Conservation (phyloP, 2,113 vertebrate genomes). For the Myiopsitta monachus region DNA sequence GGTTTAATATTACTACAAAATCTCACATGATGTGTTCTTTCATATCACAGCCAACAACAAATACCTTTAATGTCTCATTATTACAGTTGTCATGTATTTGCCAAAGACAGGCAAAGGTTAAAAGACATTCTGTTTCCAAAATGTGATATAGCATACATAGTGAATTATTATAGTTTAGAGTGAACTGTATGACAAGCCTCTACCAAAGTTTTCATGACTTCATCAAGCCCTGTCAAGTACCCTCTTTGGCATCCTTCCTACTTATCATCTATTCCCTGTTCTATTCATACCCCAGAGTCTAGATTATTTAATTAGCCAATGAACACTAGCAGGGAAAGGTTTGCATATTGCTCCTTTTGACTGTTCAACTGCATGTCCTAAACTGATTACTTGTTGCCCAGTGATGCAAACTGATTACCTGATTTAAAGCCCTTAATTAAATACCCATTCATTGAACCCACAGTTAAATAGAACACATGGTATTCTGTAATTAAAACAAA, state of each 20-base stretch:
- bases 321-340: background rate
- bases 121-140: background rate
- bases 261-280: background rate
- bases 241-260: background rate
- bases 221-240: background rate
- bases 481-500: slow-evolving; percentile 60
- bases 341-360: slow-evolving; percentile 1
- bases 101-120: background rate
- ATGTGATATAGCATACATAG: background rate
- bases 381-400: slow-evolving; percentile 48
- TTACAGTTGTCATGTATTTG: background rate
- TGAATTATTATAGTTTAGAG: background rate
- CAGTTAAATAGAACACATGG: background rate
- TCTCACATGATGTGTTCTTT: background rate
- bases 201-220: background rate
- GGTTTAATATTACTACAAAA: background rate
- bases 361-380: slow-evolving; percentile 13
- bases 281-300: background rate
- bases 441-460: slow-evolving; percentile 56
- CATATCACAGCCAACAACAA: background rate
- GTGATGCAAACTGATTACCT: slow-evolving; percentile 59
- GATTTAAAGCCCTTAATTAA: slow-evolving; percentile 65
- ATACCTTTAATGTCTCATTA: background rate
- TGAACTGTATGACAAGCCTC: background rate
- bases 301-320: background rate